Conservation (phyloP, 2,113 vertebrate genomes). For the Podocnemis expansa region DNA sequence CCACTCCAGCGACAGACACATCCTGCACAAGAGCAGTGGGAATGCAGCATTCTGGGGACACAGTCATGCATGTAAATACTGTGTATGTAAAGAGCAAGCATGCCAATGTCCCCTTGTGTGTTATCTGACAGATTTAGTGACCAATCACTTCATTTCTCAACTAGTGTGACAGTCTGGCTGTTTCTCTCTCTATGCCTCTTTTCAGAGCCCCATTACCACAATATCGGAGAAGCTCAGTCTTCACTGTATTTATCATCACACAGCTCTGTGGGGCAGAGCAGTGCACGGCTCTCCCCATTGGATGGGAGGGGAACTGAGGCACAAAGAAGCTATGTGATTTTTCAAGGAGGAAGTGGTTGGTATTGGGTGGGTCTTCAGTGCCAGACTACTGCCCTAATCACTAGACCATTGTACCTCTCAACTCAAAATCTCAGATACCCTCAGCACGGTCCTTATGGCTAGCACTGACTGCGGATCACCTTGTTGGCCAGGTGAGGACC, state of each 20-base stretch:
- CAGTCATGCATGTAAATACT: background rate
- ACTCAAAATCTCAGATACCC: too few relatives aligned
- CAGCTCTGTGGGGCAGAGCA: background rate
- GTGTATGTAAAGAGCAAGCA: background rate
- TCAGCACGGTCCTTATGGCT: too few relatives aligned
- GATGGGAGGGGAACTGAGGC: background rate
- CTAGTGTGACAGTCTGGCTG: too few relatives aligned
- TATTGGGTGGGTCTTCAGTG: background rate
- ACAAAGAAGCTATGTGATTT: background rate
- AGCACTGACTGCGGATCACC: too few relatives aligned
- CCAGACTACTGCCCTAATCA: background rate
- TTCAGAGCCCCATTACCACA: too few relatives aligned
- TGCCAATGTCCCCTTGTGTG: background rate
- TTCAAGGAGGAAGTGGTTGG: too few relatives aligned
- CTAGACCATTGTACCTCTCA: too few relatives aligned
- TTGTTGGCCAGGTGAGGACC: too few relatives aligned
- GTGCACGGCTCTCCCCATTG: background rate
- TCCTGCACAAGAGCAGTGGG: too few relatives aligned
- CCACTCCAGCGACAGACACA: background rate
- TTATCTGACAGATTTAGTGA: background rate
- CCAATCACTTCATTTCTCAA: background rate
- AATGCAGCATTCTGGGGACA: too few relatives aligned
- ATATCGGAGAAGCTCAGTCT: too few relatives aligned
- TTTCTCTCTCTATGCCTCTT: too few relatives aligned
- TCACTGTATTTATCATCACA: background rate